Evolutionary conservation across 2,888 invertebrate genomes (phyloP), one percentile per base, ranked within the genome.

Genomic region (Polyommatus iphigenia): DNA sequence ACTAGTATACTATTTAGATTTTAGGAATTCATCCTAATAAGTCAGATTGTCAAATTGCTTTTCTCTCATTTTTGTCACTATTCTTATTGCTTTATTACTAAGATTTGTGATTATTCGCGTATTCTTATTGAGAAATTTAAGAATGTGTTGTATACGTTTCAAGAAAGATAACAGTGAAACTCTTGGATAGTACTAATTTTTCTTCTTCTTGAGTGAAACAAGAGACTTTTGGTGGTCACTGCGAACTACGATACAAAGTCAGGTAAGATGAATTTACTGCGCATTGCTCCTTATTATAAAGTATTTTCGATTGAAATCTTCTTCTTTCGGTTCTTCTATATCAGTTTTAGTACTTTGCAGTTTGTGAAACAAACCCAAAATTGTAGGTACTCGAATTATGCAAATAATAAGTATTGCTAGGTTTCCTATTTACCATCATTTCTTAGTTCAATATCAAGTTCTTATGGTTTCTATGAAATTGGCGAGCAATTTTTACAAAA

Each of bases 261-360:
- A 75, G 75, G 75, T 75, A 75, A 75, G 50, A 75, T 54, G 18
- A 75, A 54, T 54, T 75, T 75, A 54, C 29, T 75, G 75, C 75
- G 75, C 54, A 75, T 29, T 67, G 67, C 67, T 67, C 13, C 62
- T 24, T 62, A 62, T 10, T 62, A 62, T 7, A 32, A 15, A 67
- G 67, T 32, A 32, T 67, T 67, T 67, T 29, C 29, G 8, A 32
- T 18, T 67, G 18, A 29, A 29, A 67, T 67, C 29, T 18, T 15
- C 15, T 29, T 29, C 18, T 67, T 15, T 4, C 29, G 29, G 18
- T 67, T 15, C 4, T 67, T 29, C 4, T 20, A 67, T 15, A 67
- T 32, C 67, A 67, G 29, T 32, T 29, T 32, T 67, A 29, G 29
- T 67, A 32, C 67, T 67, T 67, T 13, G 29, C 6, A 15, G 15